A percentile compares a stretch with the other conserved stretches of the same genome.
Conservation (phyloP, 2,797 vertebrate genomes). For the Clarias pachynema region DNA sequence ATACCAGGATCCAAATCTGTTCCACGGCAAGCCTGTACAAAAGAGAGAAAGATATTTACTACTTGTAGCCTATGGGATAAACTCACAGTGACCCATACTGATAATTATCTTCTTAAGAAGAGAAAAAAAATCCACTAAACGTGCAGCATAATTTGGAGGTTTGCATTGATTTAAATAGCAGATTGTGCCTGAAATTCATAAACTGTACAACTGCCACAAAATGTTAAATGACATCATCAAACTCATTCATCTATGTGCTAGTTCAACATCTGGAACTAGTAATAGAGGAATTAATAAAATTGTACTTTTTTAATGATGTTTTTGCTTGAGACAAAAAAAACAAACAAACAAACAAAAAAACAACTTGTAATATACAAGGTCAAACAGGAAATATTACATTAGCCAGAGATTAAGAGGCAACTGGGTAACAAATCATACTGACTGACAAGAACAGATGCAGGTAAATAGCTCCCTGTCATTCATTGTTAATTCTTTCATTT, state of each 20-base stretch:
- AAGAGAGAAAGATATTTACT: neutral
- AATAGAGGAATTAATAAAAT: neutral
- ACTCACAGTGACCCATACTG: neutral
- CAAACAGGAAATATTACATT: neutral
- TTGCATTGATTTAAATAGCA: neutral
- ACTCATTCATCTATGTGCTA: neutral
- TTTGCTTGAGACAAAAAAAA: neutral
- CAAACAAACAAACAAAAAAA: neutral
- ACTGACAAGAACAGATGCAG: neutral
- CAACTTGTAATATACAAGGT: neutral
- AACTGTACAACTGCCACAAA: neutral
- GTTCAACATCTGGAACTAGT: neutral
- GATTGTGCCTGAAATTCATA: neutral
- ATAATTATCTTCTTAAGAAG: neutral
- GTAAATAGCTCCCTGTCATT: neutral
- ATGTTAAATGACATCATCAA: neutral
- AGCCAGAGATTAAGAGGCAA: neutral
- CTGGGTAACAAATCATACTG: neutral
- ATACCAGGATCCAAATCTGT: conserved; percentile 77
- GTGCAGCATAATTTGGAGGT: neutral
- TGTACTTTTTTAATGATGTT: neutral
- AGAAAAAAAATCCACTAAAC: neutral
- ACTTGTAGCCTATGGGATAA: neutral
- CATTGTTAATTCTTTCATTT: neutral
- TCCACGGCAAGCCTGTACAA: conserved; percentile 85